A percentile compares a stretch with the other conserved stretches of the same genome.
Evolutionary conservation across 2,113 vertebrate species (phyloP).

Genomic region (Polyodon spathula): DNA sequence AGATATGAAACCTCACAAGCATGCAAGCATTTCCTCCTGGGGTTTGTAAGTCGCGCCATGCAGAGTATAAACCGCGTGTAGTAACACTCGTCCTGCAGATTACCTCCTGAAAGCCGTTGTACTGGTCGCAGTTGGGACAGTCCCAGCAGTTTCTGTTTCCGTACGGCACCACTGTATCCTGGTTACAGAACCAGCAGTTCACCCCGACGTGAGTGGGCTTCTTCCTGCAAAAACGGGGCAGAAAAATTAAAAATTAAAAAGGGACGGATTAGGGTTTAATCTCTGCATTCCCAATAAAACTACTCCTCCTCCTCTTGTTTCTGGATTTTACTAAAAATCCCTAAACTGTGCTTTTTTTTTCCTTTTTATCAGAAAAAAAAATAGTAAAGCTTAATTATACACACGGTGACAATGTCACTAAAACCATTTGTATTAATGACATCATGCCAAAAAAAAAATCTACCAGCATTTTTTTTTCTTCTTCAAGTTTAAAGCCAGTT

Average conservation of each 20-base stretch:
- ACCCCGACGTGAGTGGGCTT: slow-evolving; percentile 75
- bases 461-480: too few relatives aligned
- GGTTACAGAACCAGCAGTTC: slow-evolving; percentile 96
- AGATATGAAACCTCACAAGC: too few relatives aligned
- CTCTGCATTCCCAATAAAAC: neutral
- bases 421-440: too few relatives aligned
- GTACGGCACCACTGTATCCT: slow-evolving; percentile 83
- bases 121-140: slow-evolving; percentile 93
- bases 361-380: too few relatives aligned
- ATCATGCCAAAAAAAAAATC: too few relatives aligned
- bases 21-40: too few relatives aligned
- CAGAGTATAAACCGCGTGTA: too few relatives aligned
- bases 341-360: too few relatives aligned
- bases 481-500: too few relatives aligned
- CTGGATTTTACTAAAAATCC: too few relatives aligned
- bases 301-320: neutral
- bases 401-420: too few relatives aligned
- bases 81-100: neutral
- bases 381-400: too few relatives aligned
- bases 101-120: slow-evolving; percentile 96
- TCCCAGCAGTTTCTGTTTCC: slow-evolving; percentile 98
- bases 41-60: neutral
- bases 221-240: slow-evolving; percentile 47
- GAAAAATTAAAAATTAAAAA: neutral
- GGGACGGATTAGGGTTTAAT: neutral